Percentiles rank a stretch among this genome's conserved stretches.
Evolutionary conservation across 2,113 vertebrate genomes (phyloP).

Genomic region (Vulpes vulpes): DNA sequence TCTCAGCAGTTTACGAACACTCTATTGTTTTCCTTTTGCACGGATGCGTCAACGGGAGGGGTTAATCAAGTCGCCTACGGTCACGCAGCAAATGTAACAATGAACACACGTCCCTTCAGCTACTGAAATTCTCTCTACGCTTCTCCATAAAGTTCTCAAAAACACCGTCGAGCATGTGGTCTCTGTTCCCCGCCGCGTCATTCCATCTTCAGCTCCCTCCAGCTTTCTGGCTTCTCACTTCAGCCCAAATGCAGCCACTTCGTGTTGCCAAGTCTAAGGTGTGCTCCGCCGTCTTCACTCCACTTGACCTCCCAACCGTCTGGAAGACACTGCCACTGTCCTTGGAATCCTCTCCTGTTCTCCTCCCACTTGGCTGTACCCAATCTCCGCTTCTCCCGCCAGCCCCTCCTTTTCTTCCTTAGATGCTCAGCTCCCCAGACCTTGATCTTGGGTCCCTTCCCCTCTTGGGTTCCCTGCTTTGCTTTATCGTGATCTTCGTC

Average conservation of each 20-base stretch:
- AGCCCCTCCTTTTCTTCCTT: not conserved
- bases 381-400: not conserved
- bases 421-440: not conserved
- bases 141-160: not conserved
- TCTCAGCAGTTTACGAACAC: not conserved
- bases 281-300: not conserved
- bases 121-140: not conserved
- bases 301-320: not conserved
- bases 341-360: not conserved
- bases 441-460: rapidly evolving
- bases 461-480: not conserved
- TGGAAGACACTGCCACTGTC: not conserved
- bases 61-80: not conserved
- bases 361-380: not conserved
- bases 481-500: not conserved
- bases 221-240: not conserved
- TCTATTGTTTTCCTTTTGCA: not conserved
- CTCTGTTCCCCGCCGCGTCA: not conserved
- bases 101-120: not conserved
- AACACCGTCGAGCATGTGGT: not conserved
- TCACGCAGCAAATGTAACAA: not conserved
- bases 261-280: not conserved
- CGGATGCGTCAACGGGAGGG: not conserved
- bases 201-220: not conserved
- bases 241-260: not conserved